A percentile compares a stretch with the other conserved stretches of the same genome.
These are phyloP conservation scores for Brachionus paranguensis DNA, from an alignment of 1,140 invertebrate genomes.

Conservation along the genomic window DNA sequence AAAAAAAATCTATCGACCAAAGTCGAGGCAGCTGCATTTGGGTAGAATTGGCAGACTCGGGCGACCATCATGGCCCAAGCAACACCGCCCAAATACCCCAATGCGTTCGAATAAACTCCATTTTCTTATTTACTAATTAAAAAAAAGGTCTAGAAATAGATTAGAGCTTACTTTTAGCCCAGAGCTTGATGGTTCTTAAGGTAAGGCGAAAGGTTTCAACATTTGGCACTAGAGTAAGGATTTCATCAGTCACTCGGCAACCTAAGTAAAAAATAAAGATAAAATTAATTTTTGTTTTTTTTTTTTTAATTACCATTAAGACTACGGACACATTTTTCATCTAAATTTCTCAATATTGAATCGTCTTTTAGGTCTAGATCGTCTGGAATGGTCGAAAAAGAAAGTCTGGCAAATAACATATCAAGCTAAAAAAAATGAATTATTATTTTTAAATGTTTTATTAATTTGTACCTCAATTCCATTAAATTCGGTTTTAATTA, in stretches of 20 bases:
- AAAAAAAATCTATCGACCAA: slow-evolving; percentile 96
- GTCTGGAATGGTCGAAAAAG: slow-evolving; percentile 81
- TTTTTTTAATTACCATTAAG: slow-evolving; percentile 67
- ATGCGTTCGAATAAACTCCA: slow-evolving; percentile 93
- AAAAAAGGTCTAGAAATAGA: background rate
- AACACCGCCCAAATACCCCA: slow-evolving; percentile 95
- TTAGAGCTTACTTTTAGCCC: slow-evolving; percentile 74
- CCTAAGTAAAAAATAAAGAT: background rate
- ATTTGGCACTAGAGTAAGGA: slow-evolving; percentile 86
- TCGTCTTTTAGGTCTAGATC: slow-evolving; percentile 80
- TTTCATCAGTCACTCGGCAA: slow-evolving; percentile 96
- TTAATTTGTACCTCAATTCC: slow-evolving; percentile 68
- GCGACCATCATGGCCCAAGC: slow-evolving; percentile 99
- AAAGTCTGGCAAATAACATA: slow-evolving; percentile 88
- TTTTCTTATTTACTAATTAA: slow-evolving; percentile 54
- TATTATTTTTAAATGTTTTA: background rate
- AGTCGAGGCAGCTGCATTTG: slow-evolving; percentile 86
- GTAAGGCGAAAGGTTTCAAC: slow-evolving; percentile 87
- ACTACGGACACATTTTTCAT: slow-evolving; percentile 90
- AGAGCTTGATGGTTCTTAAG: slow-evolving; percentile 90
- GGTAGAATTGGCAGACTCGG: slow-evolving; percentile 93
- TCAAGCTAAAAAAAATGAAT: slow-evolving; percentile 63
- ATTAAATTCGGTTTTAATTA: slow-evolving; percentile 98
- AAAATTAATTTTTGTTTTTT: background rate
- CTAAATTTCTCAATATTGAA: slow-evolving; percentile 84